Conservation (phyloP, 2,888 invertebrate species). For the Idaea aversata region DNA sequence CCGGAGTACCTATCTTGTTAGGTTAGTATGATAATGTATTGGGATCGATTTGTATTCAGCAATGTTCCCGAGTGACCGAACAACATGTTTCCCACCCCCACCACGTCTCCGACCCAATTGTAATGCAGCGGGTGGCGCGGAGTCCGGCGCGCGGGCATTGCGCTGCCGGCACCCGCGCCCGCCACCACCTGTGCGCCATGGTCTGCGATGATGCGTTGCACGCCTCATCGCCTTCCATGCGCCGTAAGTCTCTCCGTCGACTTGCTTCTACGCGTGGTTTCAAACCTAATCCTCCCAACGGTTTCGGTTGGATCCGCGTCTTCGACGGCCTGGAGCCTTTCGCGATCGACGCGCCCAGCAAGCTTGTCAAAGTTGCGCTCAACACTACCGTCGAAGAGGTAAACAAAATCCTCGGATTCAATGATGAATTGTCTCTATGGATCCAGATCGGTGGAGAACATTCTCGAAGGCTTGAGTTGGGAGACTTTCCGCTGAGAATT, state of each 20-base stretch:
- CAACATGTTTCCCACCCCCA: conserved; percentile 79
- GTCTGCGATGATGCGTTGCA: conserved; percentile 73
- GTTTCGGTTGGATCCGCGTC: conserved; percentile 82
- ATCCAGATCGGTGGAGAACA: conserved; percentile 79
- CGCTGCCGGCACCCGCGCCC: conserved; percentile 55
- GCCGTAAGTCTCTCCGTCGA: conserved; percentile 71
- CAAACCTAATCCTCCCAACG: conserved; percentile 51
- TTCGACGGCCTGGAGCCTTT: conserved; percentile 79
- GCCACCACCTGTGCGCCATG: conserved; percentile 70
- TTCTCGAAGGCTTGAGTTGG: conserved; percentile 74
- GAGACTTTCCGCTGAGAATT: conserved; percentile 80
- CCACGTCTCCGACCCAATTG: conserved; percentile 73
- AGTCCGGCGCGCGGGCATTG: conserved; percentile 61
- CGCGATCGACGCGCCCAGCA: conserved; percentile 74
- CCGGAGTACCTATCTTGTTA: conserved; percentile 14
- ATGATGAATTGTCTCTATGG: conserved; percentile 74
- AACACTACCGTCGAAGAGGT: conserved; percentile 80
- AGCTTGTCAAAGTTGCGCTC: conserved; percentile 78
- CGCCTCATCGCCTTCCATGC: conserved; percentile 72
- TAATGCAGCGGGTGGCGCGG: conserved; percentile 64
- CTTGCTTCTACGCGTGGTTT: conserved; percentile 77
- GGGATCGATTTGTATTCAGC: conserved; percentile 57
- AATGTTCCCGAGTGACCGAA: conserved; percentile 71
- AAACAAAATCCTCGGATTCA: conserved; percentile 71
- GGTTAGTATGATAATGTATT: conserved; percentile 36